Conservation (phyloP, 2,888 invertebrate species). For the Bruchidius siliquastri region DNA sequence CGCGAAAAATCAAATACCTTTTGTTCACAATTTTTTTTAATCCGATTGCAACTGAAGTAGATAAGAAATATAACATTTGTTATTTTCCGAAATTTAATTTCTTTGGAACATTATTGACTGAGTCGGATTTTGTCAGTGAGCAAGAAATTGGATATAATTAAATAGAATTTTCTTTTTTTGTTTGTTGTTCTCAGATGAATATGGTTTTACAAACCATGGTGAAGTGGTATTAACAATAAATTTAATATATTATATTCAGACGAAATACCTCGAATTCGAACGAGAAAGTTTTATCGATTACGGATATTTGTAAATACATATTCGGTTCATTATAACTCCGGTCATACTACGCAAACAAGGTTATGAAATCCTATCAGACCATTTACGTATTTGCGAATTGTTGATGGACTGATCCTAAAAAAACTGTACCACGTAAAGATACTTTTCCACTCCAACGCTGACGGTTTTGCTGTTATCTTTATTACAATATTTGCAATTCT, state of each 20-base stretch:
- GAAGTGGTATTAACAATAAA: too few relatives aligned
- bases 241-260: background rate
- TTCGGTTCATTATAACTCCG: background rate
- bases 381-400: background rate
- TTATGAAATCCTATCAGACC: background rate
- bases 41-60: too few relatives aligned
- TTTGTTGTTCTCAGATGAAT: too few relatives aligned
- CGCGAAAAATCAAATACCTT: too few relatives aligned
- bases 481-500: background rate
- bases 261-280: background rate
- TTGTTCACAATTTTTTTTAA: too few relatives aligned
- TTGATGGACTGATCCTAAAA: background rate
- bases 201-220: too few relatives aligned
- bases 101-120: too few relatives aligned
- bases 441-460: background rate
- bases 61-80: too few relatives aligned
- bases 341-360: background rate
- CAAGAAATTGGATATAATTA: too few relatives aligned
- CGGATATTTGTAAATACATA: background rate
- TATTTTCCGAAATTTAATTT: too few relatives aligned
- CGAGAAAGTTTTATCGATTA: background rate
- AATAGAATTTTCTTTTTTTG: too few relatives aligned
- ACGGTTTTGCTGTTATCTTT: background rate
- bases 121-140: too few relatives aligned
- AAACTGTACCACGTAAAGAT: background rate